Evolutionary conservation across 2,888 invertebrate species (phyloP), one percentile per base, ranked within the genome.

Genomic region (Deroplatys truncata): DNA sequence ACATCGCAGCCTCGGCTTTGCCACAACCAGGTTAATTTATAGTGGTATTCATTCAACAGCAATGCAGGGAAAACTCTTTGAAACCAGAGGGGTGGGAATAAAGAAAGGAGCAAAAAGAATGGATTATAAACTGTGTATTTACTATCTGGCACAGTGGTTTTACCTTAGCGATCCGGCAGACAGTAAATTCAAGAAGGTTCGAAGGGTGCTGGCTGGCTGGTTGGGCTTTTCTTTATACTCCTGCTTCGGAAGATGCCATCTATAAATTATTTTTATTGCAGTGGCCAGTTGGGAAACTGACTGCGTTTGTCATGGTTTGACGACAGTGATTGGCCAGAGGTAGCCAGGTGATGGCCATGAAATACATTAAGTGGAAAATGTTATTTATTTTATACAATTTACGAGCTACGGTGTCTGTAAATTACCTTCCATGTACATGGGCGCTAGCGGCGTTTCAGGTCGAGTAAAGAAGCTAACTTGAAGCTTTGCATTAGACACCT

Each of bases 11-110:
- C 84, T 56, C 72, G 82, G 89, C 82, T 25, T 84, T 88, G 82
- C 88, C 84, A 89, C 85, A 28, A 88, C 85, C 89, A 89, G 82
- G 87, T 82, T 87, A 87, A 87, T 87, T 87, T 87, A 87, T 87
- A 35, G 87, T 16, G 35, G 87, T 43, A 83, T 87, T 83, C 87
- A 87, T 87, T 83, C 87, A 35, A 28, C 28, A 87, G 87, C 87
- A 87, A 72, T 72, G 56, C 56, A 72, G 56, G 56, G 56, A 72
- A 87, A 87, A 87, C 31, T 87, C 87, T 87, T 87, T 87, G 82
- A 83, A 72, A 72, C 56, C 56, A 72, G 56, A 72, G 56, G 56
- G 56, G 56, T 72, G 82, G 82, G 43, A 87, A 83, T 82, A 83
- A 83, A 85, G 28, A 85, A 49, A 85, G 13, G 13, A 29, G 35